phyloP scores from a whole-genome alignment of 2,888 invertebrate genomes.

The Protodeltote pygarga region DNA sequence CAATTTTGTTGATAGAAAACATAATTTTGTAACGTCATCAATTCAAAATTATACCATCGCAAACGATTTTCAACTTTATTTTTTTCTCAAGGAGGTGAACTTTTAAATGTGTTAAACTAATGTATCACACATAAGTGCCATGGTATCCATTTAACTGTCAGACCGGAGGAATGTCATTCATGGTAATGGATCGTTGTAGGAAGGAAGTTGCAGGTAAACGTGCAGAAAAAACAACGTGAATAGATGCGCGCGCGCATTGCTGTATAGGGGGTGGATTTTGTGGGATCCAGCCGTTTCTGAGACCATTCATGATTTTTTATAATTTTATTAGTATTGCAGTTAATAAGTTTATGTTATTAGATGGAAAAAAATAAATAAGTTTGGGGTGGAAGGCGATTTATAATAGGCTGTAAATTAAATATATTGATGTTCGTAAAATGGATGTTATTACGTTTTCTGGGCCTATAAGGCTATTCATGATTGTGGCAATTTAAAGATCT shows the following conservation, averaged over 20 bases:
- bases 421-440: conserved; percentile 5
- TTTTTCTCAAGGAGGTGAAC: conserved; percentile 15
- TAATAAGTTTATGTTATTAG: conserved; percentile 56
- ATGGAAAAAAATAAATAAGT: conserved; percentile 39
- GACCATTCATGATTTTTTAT: conserved; percentile 50
- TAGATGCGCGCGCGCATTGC: conserved; percentile 64
- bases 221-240: conserved; percentile 65
- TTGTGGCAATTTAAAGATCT: no score
- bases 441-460: no score
- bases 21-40: conserved; percentile 21
- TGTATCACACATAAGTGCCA: conserved; percentile 64
- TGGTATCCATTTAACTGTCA: conserved; percentile 80
- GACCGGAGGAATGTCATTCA: conserved; percentile 79
- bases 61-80: conserved; percentile 46
- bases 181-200: conserved; percentile 82
- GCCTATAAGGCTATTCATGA: no score
- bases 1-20: neutral
- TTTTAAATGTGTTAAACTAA: conserved; percentile 27
- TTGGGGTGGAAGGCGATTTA: conserved; percentile 11
- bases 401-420: conserved; percentile 12
- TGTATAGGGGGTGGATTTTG: conserved; percentile 59
- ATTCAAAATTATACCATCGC: conserved; percentile 13
- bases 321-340: conserved; percentile 52
- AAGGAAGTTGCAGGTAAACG: conserved; percentile 85
- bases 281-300: conserved; percentile 46